Evolutionary conservation across 2,888 invertebrate species (phyloP), one percentile per base, ranked within the genome.

Genomic region (Leptogaster cylindrica): DNA sequence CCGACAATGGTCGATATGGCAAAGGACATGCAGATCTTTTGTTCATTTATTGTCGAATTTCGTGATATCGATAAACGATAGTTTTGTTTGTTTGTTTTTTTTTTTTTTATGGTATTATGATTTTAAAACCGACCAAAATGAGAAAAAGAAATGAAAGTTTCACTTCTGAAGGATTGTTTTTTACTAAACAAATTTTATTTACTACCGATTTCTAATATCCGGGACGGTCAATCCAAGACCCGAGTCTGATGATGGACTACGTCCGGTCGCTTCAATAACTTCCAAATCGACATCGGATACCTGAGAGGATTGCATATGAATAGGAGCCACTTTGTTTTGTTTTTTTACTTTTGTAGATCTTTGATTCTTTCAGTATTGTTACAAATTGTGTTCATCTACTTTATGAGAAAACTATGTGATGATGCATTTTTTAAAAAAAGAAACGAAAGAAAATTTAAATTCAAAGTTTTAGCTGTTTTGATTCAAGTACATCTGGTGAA

Each of bases 161-260:
- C 12, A 14, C 14, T 14, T 36, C 18, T 51, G 33, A 25, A 51
- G 36, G 36, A 12, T 25, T 12, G 18, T n/a, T 31, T 33, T 12
- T 23, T 20, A 20, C 14, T 36, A 50, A 65, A 66, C 52, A 68
- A n/a, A 33, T 55, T 66, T 50, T 41, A 65, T 7, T 52, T 67
- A 69, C 73, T 83, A 89, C 89, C 89, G 88, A 86, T 85, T 86
- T 79, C 84, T 82, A 77, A 87, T 86, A 83, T 89, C 89, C 82
- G 91, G 90, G 82, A 93, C 88, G 81, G 91, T 91, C 84, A 93
- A 88, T 82, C 95, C 94, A 82, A 95, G 89, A 80, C 95, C 95
- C 83, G 94, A 94, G 88, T 95, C 95, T 84, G 95, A 95, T 82
- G 93, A 93, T 75, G 94, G 93, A 78, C 93, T 92, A 80, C 90